These are phyloP conservation scores for Lacerta agilis DNA, from an alignment of 2,797 vertebrate species.

Conservation along the genomic window DNA sequence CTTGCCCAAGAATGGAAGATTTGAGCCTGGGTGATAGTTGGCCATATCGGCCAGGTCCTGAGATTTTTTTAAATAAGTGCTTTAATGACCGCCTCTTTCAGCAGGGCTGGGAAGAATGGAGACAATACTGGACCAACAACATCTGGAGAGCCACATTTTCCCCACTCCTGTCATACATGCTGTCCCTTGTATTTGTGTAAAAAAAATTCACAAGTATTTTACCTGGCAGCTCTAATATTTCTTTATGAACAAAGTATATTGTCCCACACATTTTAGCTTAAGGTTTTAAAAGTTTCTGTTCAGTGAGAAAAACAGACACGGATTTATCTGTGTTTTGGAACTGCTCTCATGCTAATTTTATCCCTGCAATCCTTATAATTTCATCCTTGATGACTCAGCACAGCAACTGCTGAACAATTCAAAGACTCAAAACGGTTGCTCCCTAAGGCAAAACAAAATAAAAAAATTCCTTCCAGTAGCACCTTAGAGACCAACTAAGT, in stretches of 20 bases:
- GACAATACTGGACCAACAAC: too few relatives aligned
- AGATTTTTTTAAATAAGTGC: too few relatives aligned
- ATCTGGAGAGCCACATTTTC: too few relatives aligned
- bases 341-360: constrained; percentile 33
- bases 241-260: background rate
- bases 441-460: background rate
- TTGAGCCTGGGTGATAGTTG: too few relatives aligned
- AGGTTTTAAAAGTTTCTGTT: background rate
- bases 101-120: too few relatives aligned
- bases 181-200: background rate
- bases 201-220: background rate
- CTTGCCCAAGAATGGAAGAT: too few relatives aligned
- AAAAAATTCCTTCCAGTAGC: too few relatives aligned
- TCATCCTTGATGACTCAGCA: constrained; percentile 46
- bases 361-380: constrained; percentile 44
- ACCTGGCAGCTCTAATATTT: background rate
- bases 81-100: too few relatives aligned
- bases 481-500: too few relatives aligned
- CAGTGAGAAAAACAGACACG: constrained; percentile 22
- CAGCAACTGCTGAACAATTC: background rate
- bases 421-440: background rate
- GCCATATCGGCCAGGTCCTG: too few relatives aligned
- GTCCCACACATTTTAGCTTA: background rate
- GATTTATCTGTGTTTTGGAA: constrained; percentile 30
- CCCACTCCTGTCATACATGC: too few relatives aligned